Percentiles rank a stretch among this genome's conserved stretches.
These are phyloP conservation scores for Salvelinus namaycush DNA, from an alignment of 2,113 vertebrate genomes.

Conservation along the genomic window DNA sequence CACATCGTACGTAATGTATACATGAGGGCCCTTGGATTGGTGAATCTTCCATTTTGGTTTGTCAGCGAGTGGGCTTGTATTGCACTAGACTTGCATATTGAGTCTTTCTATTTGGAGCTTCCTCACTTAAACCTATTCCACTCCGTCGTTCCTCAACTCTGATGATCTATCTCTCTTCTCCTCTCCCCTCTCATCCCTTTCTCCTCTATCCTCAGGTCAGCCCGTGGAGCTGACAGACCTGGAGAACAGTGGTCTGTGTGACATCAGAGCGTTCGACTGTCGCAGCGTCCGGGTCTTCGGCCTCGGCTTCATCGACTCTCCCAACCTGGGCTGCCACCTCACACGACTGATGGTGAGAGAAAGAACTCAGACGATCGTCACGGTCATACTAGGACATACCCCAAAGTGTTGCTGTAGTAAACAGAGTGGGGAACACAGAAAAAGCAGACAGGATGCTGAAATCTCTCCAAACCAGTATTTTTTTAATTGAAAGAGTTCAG, in stretches of 20 bases:
- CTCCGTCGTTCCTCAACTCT: too few relatives aligned
- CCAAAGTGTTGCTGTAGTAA: too few relatives aligned
- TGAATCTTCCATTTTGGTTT: constrained; percentile 11
- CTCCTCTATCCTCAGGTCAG: constrained; percentile 53
- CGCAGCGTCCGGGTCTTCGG: constrained; percentile 60
- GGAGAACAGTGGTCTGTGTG: constrained; percentile 70
- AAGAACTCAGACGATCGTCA: too few relatives aligned
- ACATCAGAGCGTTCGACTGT: constrained; percentile 61
- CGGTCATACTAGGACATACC: too few relatives aligned
- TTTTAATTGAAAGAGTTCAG: too few relatives aligned
- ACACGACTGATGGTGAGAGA: constrained; percentile 72
- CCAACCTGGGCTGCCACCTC: constrained; percentile 69
- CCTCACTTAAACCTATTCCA: neutral
- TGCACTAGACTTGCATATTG: neutral
- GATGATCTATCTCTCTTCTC: neutral
- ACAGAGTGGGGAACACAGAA: too few relatives aligned
- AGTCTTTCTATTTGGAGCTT: neutral
- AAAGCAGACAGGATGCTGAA: too few relatives aligned
- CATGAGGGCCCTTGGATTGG: neutral
- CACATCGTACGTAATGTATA: constrained; percentile 12
- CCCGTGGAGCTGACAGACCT: constrained; percentile 68
- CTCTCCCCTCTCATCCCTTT: neutral
- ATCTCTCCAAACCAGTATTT: too few relatives aligned
- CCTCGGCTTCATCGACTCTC: constrained; percentile 63
- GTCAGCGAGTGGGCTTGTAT: neutral